Evolutionary conservation across 2,113 vertebrate species (phyloP).

Genomic region (Boleophthalmus pectinirostris): DNA sequence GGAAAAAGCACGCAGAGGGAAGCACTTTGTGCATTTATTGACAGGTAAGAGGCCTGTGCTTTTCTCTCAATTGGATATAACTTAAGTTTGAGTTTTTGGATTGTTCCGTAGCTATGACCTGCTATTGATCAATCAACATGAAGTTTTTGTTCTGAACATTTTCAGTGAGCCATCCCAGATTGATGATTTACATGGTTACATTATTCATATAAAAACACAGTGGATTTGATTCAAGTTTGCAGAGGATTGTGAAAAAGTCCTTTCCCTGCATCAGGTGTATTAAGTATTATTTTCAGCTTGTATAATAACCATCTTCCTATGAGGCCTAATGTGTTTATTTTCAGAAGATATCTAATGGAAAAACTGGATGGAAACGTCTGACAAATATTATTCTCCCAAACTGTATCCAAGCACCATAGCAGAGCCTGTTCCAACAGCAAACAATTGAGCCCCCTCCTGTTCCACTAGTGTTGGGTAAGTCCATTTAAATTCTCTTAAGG

Average conservation of each 20-base stretch:
- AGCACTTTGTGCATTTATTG: too few relatives aligned
- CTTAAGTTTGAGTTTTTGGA: too few relatives aligned
- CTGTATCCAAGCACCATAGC: conserved; percentile 29
- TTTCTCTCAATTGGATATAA: too few relatives aligned
- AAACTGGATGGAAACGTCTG: conserved; percentile 11
- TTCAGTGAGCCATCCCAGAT: too few relatives aligned
- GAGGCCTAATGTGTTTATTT: conserved; percentile 5
- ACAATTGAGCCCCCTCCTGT: conserved; percentile 46
- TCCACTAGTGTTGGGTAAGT: conserved; percentile 53
- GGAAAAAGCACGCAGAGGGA: too few relatives aligned
- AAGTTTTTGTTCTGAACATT: too few relatives aligned
- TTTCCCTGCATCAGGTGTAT: not conserved
- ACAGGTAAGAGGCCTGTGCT: too few relatives aligned
- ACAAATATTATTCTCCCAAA: conserved; percentile 18
- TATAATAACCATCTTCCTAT: not conserved
- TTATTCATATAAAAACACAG: too few relatives aligned
- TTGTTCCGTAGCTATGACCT: too few relatives aligned
- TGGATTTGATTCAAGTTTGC: not conserved
- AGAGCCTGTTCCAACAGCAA: conserved; percentile 55
- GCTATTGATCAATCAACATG: too few relatives aligned
- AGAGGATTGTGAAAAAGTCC: not conserved
- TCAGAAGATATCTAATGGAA: conserved; percentile 1
- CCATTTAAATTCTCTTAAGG: conserved; percentile 68
- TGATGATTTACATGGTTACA: too few relatives aligned
- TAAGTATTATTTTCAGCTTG: not conserved